phyloP scores from a whole-genome alignment of 2,888 invertebrate species.

The Phortica magna region DNA sequence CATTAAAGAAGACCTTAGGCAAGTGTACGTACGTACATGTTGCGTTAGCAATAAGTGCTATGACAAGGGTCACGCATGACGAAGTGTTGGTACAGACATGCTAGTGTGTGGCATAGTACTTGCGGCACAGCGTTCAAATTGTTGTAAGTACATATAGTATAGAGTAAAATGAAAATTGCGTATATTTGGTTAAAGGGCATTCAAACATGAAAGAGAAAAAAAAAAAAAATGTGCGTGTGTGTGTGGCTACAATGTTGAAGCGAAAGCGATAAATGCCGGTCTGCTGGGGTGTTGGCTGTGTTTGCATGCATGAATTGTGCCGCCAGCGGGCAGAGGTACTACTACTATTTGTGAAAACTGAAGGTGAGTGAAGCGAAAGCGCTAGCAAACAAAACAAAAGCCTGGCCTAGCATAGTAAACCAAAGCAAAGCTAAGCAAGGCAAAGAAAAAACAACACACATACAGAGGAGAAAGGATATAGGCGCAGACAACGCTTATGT shows the following conservation, averaged over 20 bases:
- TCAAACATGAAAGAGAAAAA: conserved; percentile 10
- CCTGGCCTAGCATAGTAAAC: conserved; percentile 12
- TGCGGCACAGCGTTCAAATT: conserved; percentile 36
- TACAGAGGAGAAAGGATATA: conserved; percentile 25
- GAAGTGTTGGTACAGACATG: neutral
- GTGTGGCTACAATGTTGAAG: too few species aligned
- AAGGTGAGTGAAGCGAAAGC: conserved; percentile 44
- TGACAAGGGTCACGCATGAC: conserved; percentile 36
- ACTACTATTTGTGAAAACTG: neutral
- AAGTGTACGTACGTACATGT: conserved; percentile 55
- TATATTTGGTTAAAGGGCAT: conserved; percentile 55
- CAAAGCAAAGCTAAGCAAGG: conserved; percentile 35
- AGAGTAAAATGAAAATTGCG: conserved; percentile 63
- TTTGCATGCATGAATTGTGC: too few species aligned
- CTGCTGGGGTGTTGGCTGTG: too few species aligned
- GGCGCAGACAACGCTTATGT: conserved; percentile 43
- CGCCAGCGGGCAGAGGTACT: too few species aligned
- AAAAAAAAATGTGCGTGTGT: too few species aligned
- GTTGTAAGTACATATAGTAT: conserved; percentile 15
- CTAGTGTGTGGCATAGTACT: neutral
- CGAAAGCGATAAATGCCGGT: too few species aligned
- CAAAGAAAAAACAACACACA: conserved; percentile 37
- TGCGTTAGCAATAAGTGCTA: conserved; percentile 65
- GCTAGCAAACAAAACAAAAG: conserved; percentile 41
- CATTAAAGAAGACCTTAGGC: conserved; percentile 61